Evolutionary conservation across 2,888 invertebrate genomes (phyloP).

Genomic region (Morpho deidamia): DNA sequence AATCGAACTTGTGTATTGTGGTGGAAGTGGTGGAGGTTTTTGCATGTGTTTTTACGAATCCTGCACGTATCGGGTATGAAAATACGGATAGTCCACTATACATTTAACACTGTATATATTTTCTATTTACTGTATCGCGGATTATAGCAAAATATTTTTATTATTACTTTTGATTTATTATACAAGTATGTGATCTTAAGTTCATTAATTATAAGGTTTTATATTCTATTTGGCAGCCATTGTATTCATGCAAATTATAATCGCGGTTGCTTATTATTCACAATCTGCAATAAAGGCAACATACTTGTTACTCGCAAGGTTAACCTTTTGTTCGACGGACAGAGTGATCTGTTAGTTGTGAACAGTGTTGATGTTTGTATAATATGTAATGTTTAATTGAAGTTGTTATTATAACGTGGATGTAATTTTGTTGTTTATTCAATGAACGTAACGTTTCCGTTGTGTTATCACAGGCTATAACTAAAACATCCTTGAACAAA

Average conservation of each 20-base stretch:
- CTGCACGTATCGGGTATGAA: no score
- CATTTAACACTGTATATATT: no score
- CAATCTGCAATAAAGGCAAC: background rate
- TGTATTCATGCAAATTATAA: background rate
- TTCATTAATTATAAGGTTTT: background rate
- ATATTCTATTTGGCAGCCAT: background rate
- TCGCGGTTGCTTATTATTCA: background rate
- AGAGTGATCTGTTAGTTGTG: background rate
- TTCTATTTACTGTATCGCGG: no score
- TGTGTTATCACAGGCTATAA: no score
- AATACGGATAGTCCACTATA: no score
- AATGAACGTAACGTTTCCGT: background rate
- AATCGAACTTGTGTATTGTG: no score
- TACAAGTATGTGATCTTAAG: no score
- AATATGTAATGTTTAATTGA: background rate
- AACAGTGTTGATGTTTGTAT: background rate
- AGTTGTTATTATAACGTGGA: background rate
- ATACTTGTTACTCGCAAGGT: background rate
- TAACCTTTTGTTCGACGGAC: background rate
- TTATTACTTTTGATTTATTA: no score
- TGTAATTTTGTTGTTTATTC: background rate
- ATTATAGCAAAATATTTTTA: no score
- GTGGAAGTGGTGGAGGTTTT: no score
- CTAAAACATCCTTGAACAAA: no score
- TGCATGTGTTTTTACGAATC: no score